Percentiles rank a stretch among this genome's conserved stretches.
phyloP scores from a whole-genome alignment of 2,888 invertebrate species.

The Cerastis rubricosa region DNA sequence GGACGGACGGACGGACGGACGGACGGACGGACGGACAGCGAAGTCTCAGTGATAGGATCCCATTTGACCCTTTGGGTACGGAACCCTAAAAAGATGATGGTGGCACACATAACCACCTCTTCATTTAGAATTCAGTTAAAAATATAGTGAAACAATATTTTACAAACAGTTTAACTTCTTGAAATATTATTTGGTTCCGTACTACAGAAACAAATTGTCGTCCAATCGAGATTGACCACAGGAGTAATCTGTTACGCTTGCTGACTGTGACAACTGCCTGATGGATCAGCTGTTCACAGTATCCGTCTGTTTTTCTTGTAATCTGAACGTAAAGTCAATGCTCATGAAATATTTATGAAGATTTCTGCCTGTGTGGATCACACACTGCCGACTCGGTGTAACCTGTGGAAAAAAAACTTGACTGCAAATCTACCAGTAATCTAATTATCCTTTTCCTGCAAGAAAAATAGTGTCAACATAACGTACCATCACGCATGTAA shows the following conservation, averaged over 20 bases:
- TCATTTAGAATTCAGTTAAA: not conserved
- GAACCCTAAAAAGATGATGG: too few species aligned
- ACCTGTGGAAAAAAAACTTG: not conserved
- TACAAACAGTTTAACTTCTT: not conserved
- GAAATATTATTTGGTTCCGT: not conserved
- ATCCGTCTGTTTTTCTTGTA: constrained; percentile 18
- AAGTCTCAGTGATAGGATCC: too few species aligned
- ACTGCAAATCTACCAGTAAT: not conserved
- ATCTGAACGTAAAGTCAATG: constrained; percentile 2
- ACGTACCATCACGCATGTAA: too few species aligned
- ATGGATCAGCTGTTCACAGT: constrained; percentile 31
- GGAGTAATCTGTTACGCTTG: constrained; percentile 45
- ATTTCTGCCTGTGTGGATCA: not conserved
- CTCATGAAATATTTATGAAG: constrained; percentile 28
- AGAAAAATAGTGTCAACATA: not conserved
- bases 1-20: too few species aligned
- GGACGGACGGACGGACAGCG: too few species aligned
- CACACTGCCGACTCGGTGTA: not conserved
- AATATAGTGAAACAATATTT: not conserved
- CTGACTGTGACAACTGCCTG: constrained; percentile 47
- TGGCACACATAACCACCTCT: too few species aligned
- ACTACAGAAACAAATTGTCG: constrained; percentile 12
- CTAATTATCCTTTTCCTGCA: not conserved
- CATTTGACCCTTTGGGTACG: too few species aligned
- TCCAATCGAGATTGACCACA: constrained; percentile 22